These are phyloP conservation scores for Coleophora flavipennella DNA, from an alignment of 2,888 invertebrate species.

Conservation along the genomic window DNA sequence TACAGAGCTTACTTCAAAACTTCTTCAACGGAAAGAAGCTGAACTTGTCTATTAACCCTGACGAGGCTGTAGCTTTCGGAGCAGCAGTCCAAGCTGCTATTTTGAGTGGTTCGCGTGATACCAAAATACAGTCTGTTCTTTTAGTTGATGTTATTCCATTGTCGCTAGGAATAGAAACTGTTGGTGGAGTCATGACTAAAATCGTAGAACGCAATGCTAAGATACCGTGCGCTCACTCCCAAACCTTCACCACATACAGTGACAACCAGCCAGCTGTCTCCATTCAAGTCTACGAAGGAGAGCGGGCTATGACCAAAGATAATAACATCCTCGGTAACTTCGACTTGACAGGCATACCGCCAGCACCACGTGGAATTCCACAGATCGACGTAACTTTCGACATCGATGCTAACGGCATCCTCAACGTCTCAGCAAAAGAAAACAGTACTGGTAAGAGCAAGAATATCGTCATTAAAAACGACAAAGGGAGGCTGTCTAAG, in stretches of 20 bases:
- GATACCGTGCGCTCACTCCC: conserved; percentile 80
- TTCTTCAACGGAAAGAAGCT: conserved; percentile 82
- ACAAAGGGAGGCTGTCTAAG: conserved; percentile 85
- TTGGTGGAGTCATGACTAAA: conserved; percentile 83
- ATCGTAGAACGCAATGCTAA: conserved; percentile 80
- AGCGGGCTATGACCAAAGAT: conserved; percentile 84
- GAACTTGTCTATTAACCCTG: conserved; percentile 83
- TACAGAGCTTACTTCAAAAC: conserved; percentile 80
- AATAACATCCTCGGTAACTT: conserved; percentile 79
- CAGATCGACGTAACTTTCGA: conserved; percentile 81
- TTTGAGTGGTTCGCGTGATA: conserved; percentile 79
- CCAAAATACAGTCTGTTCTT: conserved; percentile 78
- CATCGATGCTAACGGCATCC: conserved; percentile 83
- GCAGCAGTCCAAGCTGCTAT: conserved; percentile 84
- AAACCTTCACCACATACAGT: conserved; percentile 83
- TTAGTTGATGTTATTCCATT: conserved; percentile 74
- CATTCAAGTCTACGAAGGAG: conserved; percentile 83
- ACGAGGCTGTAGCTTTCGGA: conserved; percentile 86
- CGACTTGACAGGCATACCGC: conserved; percentile 77
- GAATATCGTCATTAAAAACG: conserved; percentile 86
- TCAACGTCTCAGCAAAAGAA: conserved; percentile 86
- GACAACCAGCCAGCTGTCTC: conserved; percentile 85
- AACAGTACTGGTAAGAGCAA: conserved; percentile 77
- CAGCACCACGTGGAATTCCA: conserved; percentile 77
- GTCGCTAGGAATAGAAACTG: conserved; percentile 83